Evolutionary conservation across 2,797 vertebrate species (phyloP).

Genomic region (Austrolebias charrua): DNA sequence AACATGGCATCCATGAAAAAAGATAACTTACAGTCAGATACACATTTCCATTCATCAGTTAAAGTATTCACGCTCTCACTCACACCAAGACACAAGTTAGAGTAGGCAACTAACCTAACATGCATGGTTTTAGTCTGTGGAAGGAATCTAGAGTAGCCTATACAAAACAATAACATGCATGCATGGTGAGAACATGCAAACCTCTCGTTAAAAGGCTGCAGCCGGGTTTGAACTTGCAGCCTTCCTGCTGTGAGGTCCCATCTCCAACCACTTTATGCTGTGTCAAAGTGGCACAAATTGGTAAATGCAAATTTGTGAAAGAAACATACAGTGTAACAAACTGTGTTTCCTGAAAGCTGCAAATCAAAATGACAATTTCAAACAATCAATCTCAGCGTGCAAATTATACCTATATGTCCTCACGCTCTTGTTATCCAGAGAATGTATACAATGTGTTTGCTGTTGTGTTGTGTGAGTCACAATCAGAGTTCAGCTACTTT

Average conservation of each 20-base stretch:
- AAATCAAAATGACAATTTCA: background rate
- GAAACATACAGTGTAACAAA: background rate
- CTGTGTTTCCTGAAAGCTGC: background rate
- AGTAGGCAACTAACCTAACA: too few species aligned
- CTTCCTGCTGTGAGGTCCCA: background rate
- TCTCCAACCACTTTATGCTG: background rate
- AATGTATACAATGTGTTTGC: constrained; percentile 27
- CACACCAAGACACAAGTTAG: too few species aligned
- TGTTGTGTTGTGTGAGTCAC: constrained; percentile 27
- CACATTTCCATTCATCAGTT: too few species aligned
- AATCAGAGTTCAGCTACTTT: constrained; percentile 15
- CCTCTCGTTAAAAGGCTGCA: background rate
- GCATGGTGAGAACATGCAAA: too few species aligned
- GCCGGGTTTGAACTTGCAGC: background rate
- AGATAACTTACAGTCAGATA: too few species aligned
- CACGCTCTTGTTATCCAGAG: background rate
- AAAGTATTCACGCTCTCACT: too few species aligned
- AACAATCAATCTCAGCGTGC: background rate
- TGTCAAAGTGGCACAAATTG: background rate
- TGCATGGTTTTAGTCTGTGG: too few species aligned
- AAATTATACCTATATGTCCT: background rate
- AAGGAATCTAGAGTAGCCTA: too few species aligned
- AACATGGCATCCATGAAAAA: too few species aligned
- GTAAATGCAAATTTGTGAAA: background rate
- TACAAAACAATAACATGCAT: too few species aligned